Conservation (phyloP, 35 echinoderm and acorn worm genomes). For the Amphiura filiformis region DNA sequence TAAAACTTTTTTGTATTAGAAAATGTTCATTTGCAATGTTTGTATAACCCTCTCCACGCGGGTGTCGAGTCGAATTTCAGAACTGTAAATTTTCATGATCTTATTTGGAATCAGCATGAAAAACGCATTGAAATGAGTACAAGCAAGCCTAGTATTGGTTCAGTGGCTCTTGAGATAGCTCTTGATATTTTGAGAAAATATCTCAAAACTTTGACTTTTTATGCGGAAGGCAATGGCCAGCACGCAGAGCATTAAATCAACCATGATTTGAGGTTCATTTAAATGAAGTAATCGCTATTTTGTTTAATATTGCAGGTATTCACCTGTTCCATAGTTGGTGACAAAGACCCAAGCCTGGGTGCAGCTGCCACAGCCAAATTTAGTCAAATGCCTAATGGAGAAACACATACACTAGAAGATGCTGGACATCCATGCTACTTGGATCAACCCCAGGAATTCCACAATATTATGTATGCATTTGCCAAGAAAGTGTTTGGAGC, state of each 20-base stretch:
- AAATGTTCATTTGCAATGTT: too few relatives aligned
- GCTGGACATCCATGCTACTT: constrained; percentile 83
- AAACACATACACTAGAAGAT: constrained; percentile 56
- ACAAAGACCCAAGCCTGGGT: constrained; percentile 61
- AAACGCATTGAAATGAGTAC: too few relatives aligned
- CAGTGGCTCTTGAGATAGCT: too few relatives aligned
- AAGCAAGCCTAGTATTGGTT: too few relatives aligned
- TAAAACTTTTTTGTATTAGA: too few relatives aligned
- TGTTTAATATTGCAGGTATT: constrained; percentile 48
- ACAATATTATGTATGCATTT: constrained; percentile 36
- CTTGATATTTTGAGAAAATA: too few relatives aligned
- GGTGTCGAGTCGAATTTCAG: too few relatives aligned
- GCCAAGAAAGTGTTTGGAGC: not conserved
- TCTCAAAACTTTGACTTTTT: too few relatives aligned
- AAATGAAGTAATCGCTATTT: not conserved
- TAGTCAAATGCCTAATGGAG: constrained; percentile 42
- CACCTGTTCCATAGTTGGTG: constrained; percentile 74
- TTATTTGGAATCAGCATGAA: too few relatives aligned
- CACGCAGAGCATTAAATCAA: not conserved
- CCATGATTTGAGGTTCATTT: not conserved
- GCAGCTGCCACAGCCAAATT: constrained; percentile 35
- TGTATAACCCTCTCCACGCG: not conserved
- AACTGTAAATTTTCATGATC: too few relatives aligned
- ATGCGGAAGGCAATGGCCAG: too few relatives aligned
- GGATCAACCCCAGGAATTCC: constrained; percentile 66